Percentiles rank a stretch among this genome's conserved stretches.
These are phyloP conservation scores for Xestia xanthographa DNA, from an alignment of 2,888 invertebrate genomes.

Conservation along the genomic window DNA sequence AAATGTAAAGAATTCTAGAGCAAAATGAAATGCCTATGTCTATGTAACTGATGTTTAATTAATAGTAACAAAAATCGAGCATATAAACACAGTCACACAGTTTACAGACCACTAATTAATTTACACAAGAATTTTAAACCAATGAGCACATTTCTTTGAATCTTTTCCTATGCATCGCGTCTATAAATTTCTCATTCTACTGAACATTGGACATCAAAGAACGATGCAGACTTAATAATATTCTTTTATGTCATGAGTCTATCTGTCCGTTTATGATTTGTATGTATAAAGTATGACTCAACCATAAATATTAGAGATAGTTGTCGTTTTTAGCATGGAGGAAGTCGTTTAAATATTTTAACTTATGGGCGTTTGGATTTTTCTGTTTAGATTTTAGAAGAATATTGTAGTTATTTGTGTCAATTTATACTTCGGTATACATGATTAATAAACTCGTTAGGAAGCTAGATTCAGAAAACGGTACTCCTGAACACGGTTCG, in stretches of 20 bases:
- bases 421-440: background rate
- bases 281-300: conserved; percentile 8
- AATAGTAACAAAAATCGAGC: background rate
- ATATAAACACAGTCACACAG: background rate
- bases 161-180: conserved; percentile 41
- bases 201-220: conserved; percentile 62
- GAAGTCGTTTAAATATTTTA: conserved; percentile 13
- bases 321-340: background rate
- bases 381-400: background rate
- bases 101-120: conserved; percentile 2
- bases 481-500: too few species aligned
- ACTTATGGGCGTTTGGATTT: background rate
- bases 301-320: conserved; percentile 21
- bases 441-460: background rate
- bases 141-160: conserved; percentile 47
- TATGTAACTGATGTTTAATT: background rate
- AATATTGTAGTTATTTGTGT: background rate
- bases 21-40: background rate
- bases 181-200: conserved; percentile 52
- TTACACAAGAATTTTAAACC: conserved; percentile 18
- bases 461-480: too few species aligned
- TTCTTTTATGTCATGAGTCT: conserved; percentile 54
- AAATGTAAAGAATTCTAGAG: background rate
- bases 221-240: conserved; percentile 47
- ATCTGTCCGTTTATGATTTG: conserved; percentile 43